Conservation (phyloP, 2,888 invertebrate species). For the Digitonthophagus gazella region DNA sequence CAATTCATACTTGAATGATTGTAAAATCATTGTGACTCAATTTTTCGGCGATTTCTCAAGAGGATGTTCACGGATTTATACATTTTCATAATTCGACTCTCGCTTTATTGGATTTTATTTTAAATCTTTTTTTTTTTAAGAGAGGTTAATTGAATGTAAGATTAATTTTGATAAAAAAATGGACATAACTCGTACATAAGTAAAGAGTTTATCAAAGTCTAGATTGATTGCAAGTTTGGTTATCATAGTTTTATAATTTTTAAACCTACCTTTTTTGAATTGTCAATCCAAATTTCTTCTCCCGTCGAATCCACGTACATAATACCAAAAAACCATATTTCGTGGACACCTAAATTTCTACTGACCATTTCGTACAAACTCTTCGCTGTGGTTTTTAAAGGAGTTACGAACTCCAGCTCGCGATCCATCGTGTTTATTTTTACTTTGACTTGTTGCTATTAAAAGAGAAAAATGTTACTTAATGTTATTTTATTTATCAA, state of each 20-base stretch:
- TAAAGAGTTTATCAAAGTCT: neutral
- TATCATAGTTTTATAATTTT: slow-evolving; percentile 9
- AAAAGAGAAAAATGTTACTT: neutral
- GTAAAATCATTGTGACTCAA: no score
- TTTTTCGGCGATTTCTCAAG: no score
- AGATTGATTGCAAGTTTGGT: neutral
- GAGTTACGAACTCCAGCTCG: slow-evolving; percentile 44
- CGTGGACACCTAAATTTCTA: slow-evolving; percentile 45
- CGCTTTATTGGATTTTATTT: no score
- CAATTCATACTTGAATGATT: no score
- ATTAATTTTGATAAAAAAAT: neutral
- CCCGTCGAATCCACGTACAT: slow-evolving; percentile 40
- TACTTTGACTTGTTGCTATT: slow-evolving; percentile 37
- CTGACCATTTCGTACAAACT: slow-evolving; percentile 44
- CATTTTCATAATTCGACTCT: no score
- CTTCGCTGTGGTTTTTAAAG: slow-evolving; percentile 39
- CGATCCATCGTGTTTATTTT: slow-evolving; percentile 44
- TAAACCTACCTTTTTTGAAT: slow-evolving; percentile 49
- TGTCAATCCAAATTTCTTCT: slow-evolving; percentile 45
- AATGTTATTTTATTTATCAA: no score
- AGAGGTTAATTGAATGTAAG: no score
- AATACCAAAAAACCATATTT: slow-evolving; percentile 49
- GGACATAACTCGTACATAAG: neutral
- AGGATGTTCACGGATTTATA: no score
- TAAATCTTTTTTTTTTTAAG: no score